These are phyloP conservation scores for Salvator merianae DNA, from an alignment of 2,113 vertebrate species.

Conservation along the genomic window DNA sequence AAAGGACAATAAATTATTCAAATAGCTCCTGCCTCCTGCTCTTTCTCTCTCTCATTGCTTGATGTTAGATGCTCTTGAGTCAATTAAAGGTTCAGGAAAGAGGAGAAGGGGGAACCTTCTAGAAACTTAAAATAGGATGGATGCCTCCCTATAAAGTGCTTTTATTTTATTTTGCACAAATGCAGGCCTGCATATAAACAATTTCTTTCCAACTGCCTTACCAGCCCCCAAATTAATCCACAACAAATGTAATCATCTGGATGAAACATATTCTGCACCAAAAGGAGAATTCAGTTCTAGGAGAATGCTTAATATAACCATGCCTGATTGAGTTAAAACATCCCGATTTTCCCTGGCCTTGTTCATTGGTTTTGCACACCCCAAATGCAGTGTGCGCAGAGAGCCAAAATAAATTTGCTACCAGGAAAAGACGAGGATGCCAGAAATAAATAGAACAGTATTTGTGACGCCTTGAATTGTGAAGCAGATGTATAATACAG, in stretches of 20 bases:
- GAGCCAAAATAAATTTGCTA: too few relatives aligned
- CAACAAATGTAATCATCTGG: background rate
- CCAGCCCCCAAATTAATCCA: background rate
- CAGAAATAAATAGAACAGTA: too few relatives aligned
- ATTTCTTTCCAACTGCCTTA: slow-evolving; percentile 11
- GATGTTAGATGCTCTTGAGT: slow-evolving; percentile 64
- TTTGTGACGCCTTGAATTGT: too few relatives aligned
- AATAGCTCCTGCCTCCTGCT: slow-evolving; percentile 62
- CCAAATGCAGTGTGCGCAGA: too few relatives aligned
- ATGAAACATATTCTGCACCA: background rate
- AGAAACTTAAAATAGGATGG: slow-evolving; percentile 57
- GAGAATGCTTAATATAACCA: too few relatives aligned
- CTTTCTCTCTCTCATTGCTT: slow-evolving; percentile 28
- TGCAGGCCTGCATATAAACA: background rate
- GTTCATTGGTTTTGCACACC: too few relatives aligned
- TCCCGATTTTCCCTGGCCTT: too few relatives aligned
- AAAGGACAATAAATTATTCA: slow-evolving; percentile 87
- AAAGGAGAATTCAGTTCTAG: too few relatives aligned
- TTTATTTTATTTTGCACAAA: too few relatives aligned
- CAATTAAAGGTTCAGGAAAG: slow-evolving; percentile 65
- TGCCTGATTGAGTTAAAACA: too few relatives aligned
- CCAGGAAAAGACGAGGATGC: too few relatives aligned
- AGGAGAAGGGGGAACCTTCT: slow-evolving; percentile 33
- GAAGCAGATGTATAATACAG: too few relatives aligned
- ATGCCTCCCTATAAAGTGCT: background rate